Base-by-base conservation (phyloP, 2,797 vertebrate species). In the Triplophysa yarkandensis region DNA sequence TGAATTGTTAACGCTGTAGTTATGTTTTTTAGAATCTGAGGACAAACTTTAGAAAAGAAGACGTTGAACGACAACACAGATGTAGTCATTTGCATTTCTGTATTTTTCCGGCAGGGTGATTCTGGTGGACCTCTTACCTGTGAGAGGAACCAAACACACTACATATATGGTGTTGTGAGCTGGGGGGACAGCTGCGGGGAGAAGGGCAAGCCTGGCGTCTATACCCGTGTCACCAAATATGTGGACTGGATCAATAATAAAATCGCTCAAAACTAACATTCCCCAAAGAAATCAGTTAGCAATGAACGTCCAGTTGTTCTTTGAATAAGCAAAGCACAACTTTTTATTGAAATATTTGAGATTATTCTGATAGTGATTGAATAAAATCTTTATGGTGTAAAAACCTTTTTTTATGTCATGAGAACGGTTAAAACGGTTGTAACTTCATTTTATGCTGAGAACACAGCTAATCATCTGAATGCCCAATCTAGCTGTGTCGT, bases 121-220 rank as follows among this genome's bases (percentile, higher is more conserved):
- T 98, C 97, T 0, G 96, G 98, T 50, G 96, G 98, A 13, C 96
- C 98, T 0, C 80, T 99, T 72, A 94, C 92, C 14, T 99, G 97
- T 78, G 63, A 86, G 17, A 81, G 81, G 64, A 82, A 92, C 0
- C 83, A 71, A 0, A 81, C 71, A 32, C 85, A 88, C 68, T 89
- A 91, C 0, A 4, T 96, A 13, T 96, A 95, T 1, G 98, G 97
- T 21, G 72, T 99, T 23, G 96, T 99, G 77, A 98, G 96, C 85
- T 99, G 98, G 97, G 98, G 98, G 14, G 90, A 95, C 13, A 84
- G 85, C 16, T 98, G 97, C 2, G 95, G 94, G 7, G 68, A 83
- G 82, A 89, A 90, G 85, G 88, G 93, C 86, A 96, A 94, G 73
- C 96, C 98, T 3, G 98, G 97, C 3, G 94, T 99, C 78, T 99